Conservation (phyloP, 2,797 vertebrate genomes). For the Adrianichthys oophorus region DNA sequence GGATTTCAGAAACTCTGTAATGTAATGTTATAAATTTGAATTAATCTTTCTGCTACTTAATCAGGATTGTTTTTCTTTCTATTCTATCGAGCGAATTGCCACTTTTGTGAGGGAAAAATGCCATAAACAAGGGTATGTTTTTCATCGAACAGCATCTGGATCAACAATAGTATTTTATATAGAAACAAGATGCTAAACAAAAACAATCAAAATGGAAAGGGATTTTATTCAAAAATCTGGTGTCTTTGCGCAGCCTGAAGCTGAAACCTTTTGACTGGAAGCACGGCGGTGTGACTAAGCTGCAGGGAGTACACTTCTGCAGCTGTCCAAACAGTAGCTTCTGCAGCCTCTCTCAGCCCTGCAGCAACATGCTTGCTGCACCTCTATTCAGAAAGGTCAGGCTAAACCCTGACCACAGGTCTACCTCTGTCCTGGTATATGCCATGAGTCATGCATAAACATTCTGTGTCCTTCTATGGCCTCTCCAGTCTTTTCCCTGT, state of each 20-base stretch:
- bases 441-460: conserved; percentile 12
- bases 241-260: conserved; percentile 14
- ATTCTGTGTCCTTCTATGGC: conserved; percentile 21
- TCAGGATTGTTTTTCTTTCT: too few relatives aligned
- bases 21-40: too few relatives aligned
- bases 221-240: background rate
- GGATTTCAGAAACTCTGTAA: too few relatives aligned
- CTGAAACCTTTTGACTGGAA: conserved; percentile 29
- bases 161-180: too few relatives aligned
- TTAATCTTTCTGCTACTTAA: too few relatives aligned
- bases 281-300: conserved; percentile 44
- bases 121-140: too few relatives aligned
- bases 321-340: conserved; percentile 72
- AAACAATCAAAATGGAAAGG: too few relatives aligned
- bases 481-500: conserved; percentile 6
- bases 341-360: conserved; percentile 28
- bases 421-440: conserved; percentile 14
- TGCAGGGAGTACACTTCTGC: conserved; percentile 59
- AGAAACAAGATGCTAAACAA: too few relatives aligned
- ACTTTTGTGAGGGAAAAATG: too few relatives aligned
- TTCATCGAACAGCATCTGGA: too few relatives aligned
- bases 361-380: conserved; percentile 17
- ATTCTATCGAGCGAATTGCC: too few relatives aligned
- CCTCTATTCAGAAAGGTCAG: conserved; percentile 24
- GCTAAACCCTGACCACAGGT: conserved; percentile 31